Percentiles rank a stretch among this genome's conserved stretches.
Conservation (phyloP, 2,797 vertebrate genomes). For the Triplophysa bombifrons region DNA sequence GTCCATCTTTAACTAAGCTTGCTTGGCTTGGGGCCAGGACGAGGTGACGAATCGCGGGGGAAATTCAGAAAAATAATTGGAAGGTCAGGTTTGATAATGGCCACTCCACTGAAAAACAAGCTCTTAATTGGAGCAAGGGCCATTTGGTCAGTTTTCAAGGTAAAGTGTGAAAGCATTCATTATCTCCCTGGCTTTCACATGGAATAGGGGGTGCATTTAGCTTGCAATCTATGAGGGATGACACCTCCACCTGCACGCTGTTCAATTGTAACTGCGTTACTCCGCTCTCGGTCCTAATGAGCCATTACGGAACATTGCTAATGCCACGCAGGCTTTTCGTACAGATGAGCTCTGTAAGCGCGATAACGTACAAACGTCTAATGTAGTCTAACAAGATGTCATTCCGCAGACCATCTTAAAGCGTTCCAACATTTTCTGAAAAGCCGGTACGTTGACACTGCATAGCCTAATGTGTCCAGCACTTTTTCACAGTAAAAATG, state of each 20-base stretch:
- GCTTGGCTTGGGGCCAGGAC: conserved; percentile 56
- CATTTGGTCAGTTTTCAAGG: conserved; percentile 75
- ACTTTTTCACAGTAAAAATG: neutral
- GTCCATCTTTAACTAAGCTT: conserved; percentile 61
- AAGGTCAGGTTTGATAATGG: conserved; percentile 84
- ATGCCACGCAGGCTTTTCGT: conserved; percentile 50
- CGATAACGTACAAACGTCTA: conserved; percentile 9
- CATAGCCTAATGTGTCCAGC: neutral
- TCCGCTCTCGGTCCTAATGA: conserved; percentile 71
- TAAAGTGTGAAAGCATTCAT: conserved; percentile 82
- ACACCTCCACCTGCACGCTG: conserved; percentile 58
- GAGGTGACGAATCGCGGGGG: conserved; percentile 72
- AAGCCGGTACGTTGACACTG: neutral
- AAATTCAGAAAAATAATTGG: conserved; percentile 83
- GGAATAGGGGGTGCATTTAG: conserved; percentile 46
- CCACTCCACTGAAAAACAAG: conserved; percentile 74
- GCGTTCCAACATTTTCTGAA: neutral
- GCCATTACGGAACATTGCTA: conserved; percentile 61
- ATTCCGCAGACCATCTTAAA: neutral
- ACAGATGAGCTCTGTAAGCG: conserved; percentile 38
- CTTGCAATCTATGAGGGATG: conserved; percentile 57
- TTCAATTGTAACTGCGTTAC: conserved; percentile 54
- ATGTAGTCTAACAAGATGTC: conserved; percentile 21
- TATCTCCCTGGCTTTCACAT: conserved; percentile 68
- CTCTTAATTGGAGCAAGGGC: conserved; percentile 79